Conservation (phyloP, 2,797 vertebrate species). For the Distichodus sexfasciatus region DNA sequence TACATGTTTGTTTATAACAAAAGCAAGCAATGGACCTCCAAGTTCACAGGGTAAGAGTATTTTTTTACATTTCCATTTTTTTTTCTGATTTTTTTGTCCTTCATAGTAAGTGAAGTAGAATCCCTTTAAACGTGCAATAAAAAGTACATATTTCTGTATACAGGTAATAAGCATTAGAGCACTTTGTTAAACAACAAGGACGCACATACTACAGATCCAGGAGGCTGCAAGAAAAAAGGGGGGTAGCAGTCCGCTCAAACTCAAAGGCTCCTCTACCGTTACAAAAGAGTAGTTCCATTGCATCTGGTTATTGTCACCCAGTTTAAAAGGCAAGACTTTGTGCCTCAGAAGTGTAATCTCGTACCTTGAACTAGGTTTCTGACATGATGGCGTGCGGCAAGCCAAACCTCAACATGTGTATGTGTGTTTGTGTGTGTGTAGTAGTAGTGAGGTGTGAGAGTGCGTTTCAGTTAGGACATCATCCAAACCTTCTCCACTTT, state of each 20-base stretch:
- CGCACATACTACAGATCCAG: slow-evolving; percentile 95
- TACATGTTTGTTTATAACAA: slow-evolving; percentile 75
- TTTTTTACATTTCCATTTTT: slow-evolving; percentile 61
- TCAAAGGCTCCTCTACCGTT: slow-evolving; percentile 77
- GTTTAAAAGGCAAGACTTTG: slow-evolving; percentile 75
- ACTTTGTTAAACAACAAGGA: slow-evolving; percentile 88
- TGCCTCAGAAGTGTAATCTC: slow-evolving; percentile 60
- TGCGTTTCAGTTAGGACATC: slow-evolving; percentile 47
- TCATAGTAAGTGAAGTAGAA: slow-evolving; percentile 83
- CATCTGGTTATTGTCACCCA: slow-evolving; percentile 76
- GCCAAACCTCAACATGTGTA: slow-evolving; percentile 43
- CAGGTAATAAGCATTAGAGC: slow-evolving; percentile 95
- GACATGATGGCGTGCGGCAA: slow-evolving; percentile 11
- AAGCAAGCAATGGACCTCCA: slow-evolving; percentile 82
- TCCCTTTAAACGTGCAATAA: slow-evolving; percentile 96
- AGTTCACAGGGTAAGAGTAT: slow-evolving; percentile 77
- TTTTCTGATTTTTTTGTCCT: slow-evolving; percentile 66
- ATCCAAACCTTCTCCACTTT: slow-evolving; percentile 59
- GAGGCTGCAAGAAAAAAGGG: slow-evolving; percentile 72
- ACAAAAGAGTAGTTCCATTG: slow-evolving; percentile 79
- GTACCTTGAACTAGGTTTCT: slow-evolving; percentile 14
- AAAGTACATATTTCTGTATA: slow-evolving; percentile 93
- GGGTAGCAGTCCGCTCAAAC: slow-evolving; percentile 75
- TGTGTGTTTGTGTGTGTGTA: slow-evolving; percentile 32
- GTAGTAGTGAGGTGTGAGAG: background rate